phyloP scores from a whole-genome alignment of 2,888 invertebrate genomes.

The Drepana falcataria region DNA sequence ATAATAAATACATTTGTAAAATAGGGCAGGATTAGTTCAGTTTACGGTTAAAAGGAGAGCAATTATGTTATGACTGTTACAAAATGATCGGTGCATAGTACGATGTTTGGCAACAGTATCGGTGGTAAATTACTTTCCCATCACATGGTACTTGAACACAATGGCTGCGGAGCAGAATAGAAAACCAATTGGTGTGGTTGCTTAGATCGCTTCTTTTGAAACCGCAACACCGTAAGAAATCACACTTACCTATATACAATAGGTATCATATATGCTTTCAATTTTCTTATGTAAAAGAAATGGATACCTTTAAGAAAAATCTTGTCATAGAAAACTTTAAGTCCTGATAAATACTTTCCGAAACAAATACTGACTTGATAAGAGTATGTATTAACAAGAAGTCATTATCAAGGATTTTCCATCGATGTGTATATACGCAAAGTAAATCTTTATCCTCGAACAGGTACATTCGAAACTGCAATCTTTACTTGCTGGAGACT shows the following conservation, averaged over 20 bases:
- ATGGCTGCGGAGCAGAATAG: constrained; percentile 32
- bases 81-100: constrained; percentile 32
- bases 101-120: constrained; percentile 32
- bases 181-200: constrained; percentile 52
- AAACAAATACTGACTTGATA: no score
- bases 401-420: no score
- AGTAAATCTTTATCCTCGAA: no score
- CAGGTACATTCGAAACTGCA: no score
- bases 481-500: no score
- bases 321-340: neutral
- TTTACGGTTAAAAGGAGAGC: constrained; percentile 3
- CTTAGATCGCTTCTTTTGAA: constrained; percentile 53
- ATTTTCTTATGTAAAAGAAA: neutral
- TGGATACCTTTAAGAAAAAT: neutral
- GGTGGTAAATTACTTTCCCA: constrained; percentile 51
- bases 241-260: constrained; percentile 26
- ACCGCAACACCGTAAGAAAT: constrained; percentile 52
- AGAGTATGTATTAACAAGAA: no score
- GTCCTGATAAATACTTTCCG: no score
- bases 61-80: constrained; percentile 18
- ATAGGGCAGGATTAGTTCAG: neutral
- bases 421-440: no score
- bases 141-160: constrained; percentile 31
- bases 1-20: neutral
- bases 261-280: neutral